phyloP scores from a whole-genome alignment of 2,113 vertebrate species.

The Tapirus terrestris region DNA sequence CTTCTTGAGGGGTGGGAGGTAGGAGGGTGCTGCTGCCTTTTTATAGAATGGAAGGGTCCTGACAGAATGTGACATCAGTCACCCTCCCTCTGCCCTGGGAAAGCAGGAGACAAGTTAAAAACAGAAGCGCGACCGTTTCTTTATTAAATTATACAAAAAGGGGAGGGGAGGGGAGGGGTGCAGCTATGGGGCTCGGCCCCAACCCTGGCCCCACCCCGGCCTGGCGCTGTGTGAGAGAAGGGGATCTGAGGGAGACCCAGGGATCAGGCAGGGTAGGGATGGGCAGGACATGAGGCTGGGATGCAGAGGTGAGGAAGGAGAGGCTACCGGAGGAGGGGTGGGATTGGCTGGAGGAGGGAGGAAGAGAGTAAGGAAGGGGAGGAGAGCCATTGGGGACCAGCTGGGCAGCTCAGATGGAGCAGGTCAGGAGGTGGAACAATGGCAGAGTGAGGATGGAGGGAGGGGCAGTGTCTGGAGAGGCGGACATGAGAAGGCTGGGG shows the following conservation, averaged over 20 bases:
- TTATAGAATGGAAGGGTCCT: background rate
- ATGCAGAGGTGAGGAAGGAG: background rate
- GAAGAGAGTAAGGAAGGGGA: background rate
- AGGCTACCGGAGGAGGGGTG: background rate
- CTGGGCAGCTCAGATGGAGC: conserved; percentile 64
- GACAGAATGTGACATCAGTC: background rate
- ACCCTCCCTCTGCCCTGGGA: background rate
- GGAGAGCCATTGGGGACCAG: background rate
- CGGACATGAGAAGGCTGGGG: conserved; percentile 63
- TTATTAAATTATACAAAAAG: conserved; percentile 86
- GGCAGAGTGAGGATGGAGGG: conserved; percentile 49
- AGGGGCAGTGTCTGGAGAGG: conserved; percentile 65
- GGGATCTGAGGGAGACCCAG: conserved; percentile 71
- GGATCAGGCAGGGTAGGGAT: conserved; percentile 74
- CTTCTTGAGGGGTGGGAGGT: background rate
- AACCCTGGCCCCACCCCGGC: conserved; percentile 76
- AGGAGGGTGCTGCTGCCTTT: background rate
- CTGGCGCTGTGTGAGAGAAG: conserved; percentile 77
- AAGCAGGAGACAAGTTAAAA: conserved; percentile 83
- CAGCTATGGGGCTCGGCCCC: conserved; percentile 76
- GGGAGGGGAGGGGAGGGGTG: conserved; percentile 60
- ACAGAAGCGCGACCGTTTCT: conserved; percentile 84
- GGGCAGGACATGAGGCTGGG: conserved; percentile 21
- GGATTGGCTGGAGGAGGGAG: background rate
- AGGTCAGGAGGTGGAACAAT: conserved; percentile 39